Conservation (phyloP, 2,888 invertebrate genomes). For the Megastigmus dorsalis region DNA sequence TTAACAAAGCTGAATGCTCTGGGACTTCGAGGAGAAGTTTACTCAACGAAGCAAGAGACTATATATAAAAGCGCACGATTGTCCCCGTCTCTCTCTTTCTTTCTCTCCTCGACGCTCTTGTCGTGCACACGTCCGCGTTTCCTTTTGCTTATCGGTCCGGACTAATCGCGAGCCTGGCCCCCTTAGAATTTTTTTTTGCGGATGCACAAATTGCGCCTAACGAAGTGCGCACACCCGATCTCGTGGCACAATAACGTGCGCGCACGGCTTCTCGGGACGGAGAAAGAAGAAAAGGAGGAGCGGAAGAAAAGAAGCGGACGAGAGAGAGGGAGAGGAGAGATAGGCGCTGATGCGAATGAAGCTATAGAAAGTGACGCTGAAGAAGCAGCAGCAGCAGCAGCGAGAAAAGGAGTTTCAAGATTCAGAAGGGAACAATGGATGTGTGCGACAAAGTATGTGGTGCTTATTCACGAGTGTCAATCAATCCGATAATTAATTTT, state of each 20-base stretch:
- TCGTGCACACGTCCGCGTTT: slow-evolving; percentile 18
- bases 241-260: slow-evolving; percentile 4
- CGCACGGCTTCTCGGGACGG: neutral
- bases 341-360: neutral
- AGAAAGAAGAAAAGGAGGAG: neutral
- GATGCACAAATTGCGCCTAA: slow-evolving; percentile 45
- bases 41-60: no score
- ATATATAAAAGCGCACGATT: neutral
- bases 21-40: no score
- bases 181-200: slow-evolving; percentile 43
- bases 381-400: neutral
- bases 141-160: slow-evolving; percentile 37
- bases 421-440: neutral
- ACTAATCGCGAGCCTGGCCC: slow-evolving; percentile 38
- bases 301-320: no score
- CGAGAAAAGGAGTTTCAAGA: neutral
- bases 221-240: no score
- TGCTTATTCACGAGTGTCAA: no score
- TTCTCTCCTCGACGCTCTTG: neutral
- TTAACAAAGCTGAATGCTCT: no score
- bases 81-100: neutral
- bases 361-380: neutral
- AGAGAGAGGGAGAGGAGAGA: no score
- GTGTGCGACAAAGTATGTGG: no score
- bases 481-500: no score